A percentile compares a stretch with the other conserved stretches of the same genome.
Conservation (phyloP, 2,797 vertebrate genomes). For the Phaenicophaeus curvirostris region DNA sequence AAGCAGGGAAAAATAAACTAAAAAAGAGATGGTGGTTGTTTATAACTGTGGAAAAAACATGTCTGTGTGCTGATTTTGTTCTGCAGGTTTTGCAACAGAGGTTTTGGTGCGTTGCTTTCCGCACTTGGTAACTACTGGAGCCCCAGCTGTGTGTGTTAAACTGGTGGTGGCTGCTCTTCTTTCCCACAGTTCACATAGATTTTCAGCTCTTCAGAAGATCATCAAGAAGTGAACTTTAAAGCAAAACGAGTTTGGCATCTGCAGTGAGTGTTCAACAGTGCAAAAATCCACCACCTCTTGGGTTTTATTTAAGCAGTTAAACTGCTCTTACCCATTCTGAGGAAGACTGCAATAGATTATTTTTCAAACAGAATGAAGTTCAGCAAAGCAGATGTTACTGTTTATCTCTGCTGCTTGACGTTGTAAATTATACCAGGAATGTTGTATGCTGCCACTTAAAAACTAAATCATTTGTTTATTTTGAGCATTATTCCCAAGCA, state of each 20-base stretch:
- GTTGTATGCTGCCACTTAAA: slow-evolving; percentile 16
- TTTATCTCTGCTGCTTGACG: slow-evolving; percentile 8
- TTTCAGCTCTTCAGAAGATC: not conserved
- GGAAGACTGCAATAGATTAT: not conserved
- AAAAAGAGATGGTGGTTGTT: not conserved
- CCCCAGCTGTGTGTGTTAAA: not conserved
- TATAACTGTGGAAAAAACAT: fast-evolving
- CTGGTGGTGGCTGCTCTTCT: fast-evolving
- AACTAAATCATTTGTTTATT: slow-evolving; percentile 43
- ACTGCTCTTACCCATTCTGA: not conserved
- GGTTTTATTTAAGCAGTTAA: not conserved
- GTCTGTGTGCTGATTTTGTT: fast-evolving
- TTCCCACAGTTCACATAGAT: not conserved
- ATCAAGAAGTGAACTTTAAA: not conserved
- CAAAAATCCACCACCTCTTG: not conserved
- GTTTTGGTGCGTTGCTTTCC: not conserved
- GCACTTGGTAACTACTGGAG: not conserved
- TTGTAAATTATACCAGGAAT: slow-evolving; percentile 1
- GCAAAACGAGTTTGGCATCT: not conserved
- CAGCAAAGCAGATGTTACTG: slow-evolving; percentile 35
- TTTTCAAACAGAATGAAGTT: slow-evolving; percentile 6
- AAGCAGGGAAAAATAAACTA: not conserved
- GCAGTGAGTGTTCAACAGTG: not conserved
- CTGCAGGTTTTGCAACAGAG: not conserved
- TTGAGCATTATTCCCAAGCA: slow-evolving; percentile 26